Evolutionary conservation across 2,113 vertebrate genomes (phyloP).

Genomic region (Ceyx melanurus): DNA sequence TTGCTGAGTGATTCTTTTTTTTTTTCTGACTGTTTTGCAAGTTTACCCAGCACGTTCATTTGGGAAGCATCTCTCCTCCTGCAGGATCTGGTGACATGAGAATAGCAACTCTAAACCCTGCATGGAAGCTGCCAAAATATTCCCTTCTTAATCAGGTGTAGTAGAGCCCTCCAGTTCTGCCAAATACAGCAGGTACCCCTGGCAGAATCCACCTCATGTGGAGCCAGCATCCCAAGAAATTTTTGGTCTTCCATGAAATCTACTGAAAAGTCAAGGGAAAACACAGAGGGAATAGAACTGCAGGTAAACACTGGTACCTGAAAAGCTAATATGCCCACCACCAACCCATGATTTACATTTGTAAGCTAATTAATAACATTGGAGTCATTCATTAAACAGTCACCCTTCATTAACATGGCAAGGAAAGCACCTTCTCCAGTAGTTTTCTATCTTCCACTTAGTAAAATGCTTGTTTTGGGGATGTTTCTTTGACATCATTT

Average conservation of each 20-base stretch:
- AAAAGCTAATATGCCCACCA: background rate
- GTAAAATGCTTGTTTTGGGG: background rate
- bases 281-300: background rate
- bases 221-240: background rate
- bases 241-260: background rate
- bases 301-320: background rate
- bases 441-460: background rate
- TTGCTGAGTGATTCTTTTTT: background rate
- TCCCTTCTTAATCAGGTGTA: slow-evolving; percentile 38
- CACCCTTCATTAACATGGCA: background rate
- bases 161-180: slow-evolving; percentile 49
- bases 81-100: background rate
- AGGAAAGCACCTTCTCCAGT: background rate
- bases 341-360: background rate
- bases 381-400: background rate
- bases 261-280: background rate
- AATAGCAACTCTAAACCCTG: slow-evolving; percentile 4
- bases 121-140: slow-evolving; percentile 55
- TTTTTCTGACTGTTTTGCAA: background rate
- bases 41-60: background rate
- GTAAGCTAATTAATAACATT: background rate
- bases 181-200: slow-evolving; percentile 46
- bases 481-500: background rate
- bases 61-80: slow-evolving; percentile 48
- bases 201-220: slow-evolving; percentile 37